A percentile compares a stretch with the other conserved stretches of the same genome.
Conservation (phyloP, 2,797 vertebrate genomes). For the Apodemus agrarius region DNA sequence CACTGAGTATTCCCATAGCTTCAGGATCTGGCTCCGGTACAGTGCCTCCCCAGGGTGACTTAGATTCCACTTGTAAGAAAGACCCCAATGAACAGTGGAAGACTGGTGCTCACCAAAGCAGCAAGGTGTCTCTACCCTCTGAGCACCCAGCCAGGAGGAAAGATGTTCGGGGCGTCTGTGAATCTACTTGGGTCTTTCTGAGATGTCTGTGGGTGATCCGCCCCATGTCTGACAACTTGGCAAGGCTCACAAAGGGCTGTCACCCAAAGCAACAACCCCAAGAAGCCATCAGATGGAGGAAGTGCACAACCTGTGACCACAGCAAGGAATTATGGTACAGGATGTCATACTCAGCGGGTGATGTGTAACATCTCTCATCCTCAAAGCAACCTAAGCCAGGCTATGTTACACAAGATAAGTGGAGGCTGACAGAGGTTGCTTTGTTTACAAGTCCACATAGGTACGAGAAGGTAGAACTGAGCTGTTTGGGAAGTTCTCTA, state of each 20-base stretch:
- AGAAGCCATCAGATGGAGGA: not conserved
- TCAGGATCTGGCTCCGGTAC: fast-evolving
- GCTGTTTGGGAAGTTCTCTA: not conserved
- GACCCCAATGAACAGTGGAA: fast-evolving
- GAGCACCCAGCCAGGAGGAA: not conserved
- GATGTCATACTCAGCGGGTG: fast-evolving
- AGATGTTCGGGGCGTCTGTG: fast-evolving
- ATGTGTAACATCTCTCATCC: not conserved
- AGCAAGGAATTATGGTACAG: not conserved
- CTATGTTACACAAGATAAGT: not conserved
- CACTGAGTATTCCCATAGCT: not conserved
- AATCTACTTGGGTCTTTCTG: not conserved
- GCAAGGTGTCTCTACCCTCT: not conserved
- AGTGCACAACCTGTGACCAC: not conserved
- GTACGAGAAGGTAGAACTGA: not conserved
- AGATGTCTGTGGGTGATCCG: not conserved
- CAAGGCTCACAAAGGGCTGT: not conserved
- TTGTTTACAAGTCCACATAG: not conserved
- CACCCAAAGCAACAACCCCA: not conserved
- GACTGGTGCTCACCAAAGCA: not conserved
- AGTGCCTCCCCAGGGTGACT: not conserved
- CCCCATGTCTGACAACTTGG: not conserved
- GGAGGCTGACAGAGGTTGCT: not conserved
- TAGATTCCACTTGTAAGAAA: not conserved
- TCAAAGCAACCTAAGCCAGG: not conserved